Conservation (phyloP, 2,113 vertebrate species). For the Scortum barcoo region DNA sequence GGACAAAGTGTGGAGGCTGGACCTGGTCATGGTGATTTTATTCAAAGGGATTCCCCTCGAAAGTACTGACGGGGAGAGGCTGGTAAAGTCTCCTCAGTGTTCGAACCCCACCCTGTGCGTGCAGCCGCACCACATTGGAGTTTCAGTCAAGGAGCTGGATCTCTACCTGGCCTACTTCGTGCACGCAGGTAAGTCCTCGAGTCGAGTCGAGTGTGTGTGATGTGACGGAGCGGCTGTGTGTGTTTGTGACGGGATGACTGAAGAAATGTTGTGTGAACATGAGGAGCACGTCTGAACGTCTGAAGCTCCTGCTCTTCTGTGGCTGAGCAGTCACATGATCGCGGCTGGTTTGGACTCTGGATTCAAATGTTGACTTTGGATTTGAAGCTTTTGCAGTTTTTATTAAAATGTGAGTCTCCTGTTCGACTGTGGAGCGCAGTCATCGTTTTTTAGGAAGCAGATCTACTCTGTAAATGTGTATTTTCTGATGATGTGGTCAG, state of each 20-base stretch:
- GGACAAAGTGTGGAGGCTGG: slow-evolving; percentile 98
- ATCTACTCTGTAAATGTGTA: no score
- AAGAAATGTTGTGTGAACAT: no score
- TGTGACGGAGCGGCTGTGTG: background rate
- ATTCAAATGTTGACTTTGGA: background rate
- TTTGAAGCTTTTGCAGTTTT: background rate
- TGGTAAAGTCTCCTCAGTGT: slow-evolving; percentile 99
- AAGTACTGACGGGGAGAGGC: slow-evolving; percentile 98
- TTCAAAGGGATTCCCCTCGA: slow-evolving; percentile 99
- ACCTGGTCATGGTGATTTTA: slow-evolving; percentile 99
- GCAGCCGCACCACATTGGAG: slow-evolving; percentile 99
- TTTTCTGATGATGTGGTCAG: no score
- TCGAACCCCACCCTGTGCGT: slow-evolving; percentile 97
- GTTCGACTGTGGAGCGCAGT: no score
- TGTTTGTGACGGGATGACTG: background rate
- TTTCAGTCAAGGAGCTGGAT: slow-evolving; percentile 99
- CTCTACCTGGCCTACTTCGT: slow-evolving; percentile 99
- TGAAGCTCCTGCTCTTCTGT: background rate
- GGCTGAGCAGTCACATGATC: background rate
- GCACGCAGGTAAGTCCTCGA: slow-evolving; percentile 91
- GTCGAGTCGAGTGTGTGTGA: slow-evolving; percentile 20
- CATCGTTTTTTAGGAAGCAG: no score
- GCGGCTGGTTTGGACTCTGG: background rate
- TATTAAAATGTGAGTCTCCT: no score
- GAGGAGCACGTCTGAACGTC: background rate